A percentile compares a stretch with the other conserved stretches of the same genome.
phyloP scores from a whole-genome alignment of 2,888 invertebrate species.

The Ectobius pallidus region DNA sequence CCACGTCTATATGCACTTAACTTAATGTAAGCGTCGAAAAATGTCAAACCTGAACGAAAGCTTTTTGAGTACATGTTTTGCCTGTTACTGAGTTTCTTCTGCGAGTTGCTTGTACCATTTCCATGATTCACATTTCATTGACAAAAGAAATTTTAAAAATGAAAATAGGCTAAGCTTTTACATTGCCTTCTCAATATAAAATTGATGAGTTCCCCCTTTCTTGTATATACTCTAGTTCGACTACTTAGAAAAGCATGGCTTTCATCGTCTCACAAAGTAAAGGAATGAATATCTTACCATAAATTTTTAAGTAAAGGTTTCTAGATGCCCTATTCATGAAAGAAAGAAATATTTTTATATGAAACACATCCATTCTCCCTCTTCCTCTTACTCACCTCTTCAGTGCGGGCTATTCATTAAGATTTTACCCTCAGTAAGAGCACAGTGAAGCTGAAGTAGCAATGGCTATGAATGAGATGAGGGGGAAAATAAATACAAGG shows the following conservation, averaged over 20 bases:
- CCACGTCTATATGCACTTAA: too few relatives aligned
- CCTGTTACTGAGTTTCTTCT: too few relatives aligned
- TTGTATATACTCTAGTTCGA: slow-evolving; percentile 3
- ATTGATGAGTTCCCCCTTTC: slow-evolving; percentile 17
- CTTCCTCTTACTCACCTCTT: neutral
- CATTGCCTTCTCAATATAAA: neutral
- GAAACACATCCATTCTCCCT: neutral
- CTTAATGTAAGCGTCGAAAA: too few relatives aligned
- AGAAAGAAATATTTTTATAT: neutral
- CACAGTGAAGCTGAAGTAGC: slow-evolving; percentile 3
- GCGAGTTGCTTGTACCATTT: too few relatives aligned
- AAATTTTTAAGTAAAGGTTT: neutral
- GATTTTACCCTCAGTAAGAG: neutral
- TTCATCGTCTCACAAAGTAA: neutral
- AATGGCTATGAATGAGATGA: neutral
- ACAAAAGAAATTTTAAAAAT: neutral
- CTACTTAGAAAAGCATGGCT: neutral
- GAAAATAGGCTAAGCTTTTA: neutral
- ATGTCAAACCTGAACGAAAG: too few relatives aligned
- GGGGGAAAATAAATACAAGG: neutral
- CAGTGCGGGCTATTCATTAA: slow-evolving; percentile 23
- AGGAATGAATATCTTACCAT: slow-evolving; percentile 11
- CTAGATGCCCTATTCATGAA: neutral
- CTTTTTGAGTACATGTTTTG: too few relatives aligned
- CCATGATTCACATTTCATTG: slow-evolving; percentile 1